Evolutionary conservation across 2,797 vertebrate species (phyloP).

Genomic region (Schizopygopsis malacanthus): DNA sequence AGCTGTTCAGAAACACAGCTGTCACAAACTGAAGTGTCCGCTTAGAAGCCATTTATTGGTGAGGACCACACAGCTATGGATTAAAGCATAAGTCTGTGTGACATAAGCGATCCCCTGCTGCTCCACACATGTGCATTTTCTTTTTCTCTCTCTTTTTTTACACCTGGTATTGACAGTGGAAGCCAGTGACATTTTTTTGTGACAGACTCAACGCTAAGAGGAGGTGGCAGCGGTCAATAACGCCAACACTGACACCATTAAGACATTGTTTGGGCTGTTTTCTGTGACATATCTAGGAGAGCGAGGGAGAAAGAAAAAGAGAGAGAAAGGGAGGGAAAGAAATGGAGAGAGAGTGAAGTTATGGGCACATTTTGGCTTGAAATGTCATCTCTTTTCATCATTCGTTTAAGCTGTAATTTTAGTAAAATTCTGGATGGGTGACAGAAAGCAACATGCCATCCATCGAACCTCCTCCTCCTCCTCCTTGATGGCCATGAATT

Average conservation of each 20-base stretch:
- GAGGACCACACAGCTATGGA: constrained; percentile 39
- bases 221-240: constrained; percentile 68
- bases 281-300: constrained; percentile 67
- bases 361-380: constrained; percentile 22
- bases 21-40: not conserved
- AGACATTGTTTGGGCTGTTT: constrained; percentile 68
- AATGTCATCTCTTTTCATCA: constrained; percentile 54
- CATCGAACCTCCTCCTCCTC: constrained; percentile 15
- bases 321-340: not conserved
- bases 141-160: constrained; percentile 53
- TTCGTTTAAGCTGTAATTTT: constrained; percentile 49
- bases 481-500: constrained; percentile 23
- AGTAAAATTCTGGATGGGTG: constrained; percentile 46
- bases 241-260: constrained; percentile 77
- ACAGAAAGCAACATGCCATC: constrained; percentile 50
- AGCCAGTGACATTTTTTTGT: constrained; percentile 72
- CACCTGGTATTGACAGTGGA: constrained; percentile 63
- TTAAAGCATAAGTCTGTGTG: constrained; percentile 55
- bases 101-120: constrained; percentile 67
- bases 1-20: constrained; percentile 10
- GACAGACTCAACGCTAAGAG: constrained; percentile 65
- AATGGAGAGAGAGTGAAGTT: constrained; percentile 20
- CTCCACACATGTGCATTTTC: constrained; percentile 64
- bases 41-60: constrained; percentile 19
- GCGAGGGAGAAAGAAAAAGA: not conserved